Evolutionary conservation across 37 sponge, comb jelly and placozoan genomes (phyloP).

Genomic region (Spongilla lacustris): DNA sequence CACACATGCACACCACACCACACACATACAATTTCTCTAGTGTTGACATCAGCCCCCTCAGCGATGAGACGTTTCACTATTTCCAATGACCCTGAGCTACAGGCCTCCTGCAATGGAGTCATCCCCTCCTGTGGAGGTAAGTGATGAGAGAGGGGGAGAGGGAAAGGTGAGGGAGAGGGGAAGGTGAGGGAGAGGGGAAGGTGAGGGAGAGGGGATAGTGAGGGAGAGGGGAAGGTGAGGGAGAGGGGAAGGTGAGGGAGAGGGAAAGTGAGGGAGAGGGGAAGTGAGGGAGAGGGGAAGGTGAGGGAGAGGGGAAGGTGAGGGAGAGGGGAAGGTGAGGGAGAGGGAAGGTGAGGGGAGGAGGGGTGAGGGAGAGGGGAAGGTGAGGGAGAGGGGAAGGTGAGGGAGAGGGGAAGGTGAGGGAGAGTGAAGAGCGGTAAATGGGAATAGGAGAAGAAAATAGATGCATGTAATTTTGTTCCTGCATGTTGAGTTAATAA

Average conservation of each 20-base stretch:
- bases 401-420: neutral
- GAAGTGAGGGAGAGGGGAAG: neutral
- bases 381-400: neutral
- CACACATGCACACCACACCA: neutral
- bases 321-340: neutral
- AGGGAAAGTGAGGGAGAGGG: neutral
- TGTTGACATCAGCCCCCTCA: neutral
- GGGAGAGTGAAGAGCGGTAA: neutral
- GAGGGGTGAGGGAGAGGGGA: no score
- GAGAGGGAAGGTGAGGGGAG: no score
- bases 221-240: neutral
- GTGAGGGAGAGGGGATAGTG: neutral
- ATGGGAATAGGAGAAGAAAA: neutral
- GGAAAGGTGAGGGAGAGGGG: neutral
- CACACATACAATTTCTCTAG: neutral
- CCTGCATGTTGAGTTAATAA: neutral
- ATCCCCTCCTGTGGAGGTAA: neutral
- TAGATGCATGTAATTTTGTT: neutral
- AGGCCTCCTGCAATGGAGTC: neutral
- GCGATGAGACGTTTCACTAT: neutral
- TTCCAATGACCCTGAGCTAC: neutral
- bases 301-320: neutral
- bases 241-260: neutral
- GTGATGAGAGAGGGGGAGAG: neutral
- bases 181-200: neutral